Conservation (phyloP, 1,140 invertebrate species). For the Lepidurus packardi region DNA sequence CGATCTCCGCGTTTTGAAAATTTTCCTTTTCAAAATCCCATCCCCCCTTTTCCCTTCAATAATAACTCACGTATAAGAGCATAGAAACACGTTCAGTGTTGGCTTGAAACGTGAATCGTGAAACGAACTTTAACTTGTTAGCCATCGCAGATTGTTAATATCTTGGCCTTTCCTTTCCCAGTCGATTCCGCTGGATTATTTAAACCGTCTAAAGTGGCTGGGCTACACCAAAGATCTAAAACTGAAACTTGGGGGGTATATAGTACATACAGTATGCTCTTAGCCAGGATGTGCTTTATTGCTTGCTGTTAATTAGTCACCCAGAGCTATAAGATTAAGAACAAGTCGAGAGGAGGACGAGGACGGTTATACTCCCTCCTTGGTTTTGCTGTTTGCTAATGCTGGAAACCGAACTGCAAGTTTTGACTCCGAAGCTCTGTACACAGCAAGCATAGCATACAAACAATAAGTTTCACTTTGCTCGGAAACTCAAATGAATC, state of each 20-base stretch:
- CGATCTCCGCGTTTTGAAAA: background rate
- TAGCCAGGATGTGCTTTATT: slow-evolving; percentile 5
- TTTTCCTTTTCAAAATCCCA: background rate
- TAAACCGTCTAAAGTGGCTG: background rate
- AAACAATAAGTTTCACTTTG: background rate
- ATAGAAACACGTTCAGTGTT: background rate
- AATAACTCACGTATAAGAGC: background rate
- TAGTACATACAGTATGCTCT: background rate
- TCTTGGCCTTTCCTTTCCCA: background rate
- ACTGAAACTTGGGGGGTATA: background rate
- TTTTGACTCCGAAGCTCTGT: background rate
- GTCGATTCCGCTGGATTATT: background rate
- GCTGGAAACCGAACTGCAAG: background rate
- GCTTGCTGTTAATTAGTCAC: slow-evolving; percentile 15
- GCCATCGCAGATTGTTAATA: too few relatives aligned
- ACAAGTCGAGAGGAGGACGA: background rate
- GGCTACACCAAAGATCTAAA: background rate
- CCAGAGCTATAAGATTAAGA: background rate
- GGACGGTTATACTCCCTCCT: background rate
- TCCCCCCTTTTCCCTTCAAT: background rate
- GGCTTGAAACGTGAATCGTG: too few relatives aligned
- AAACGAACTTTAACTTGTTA: too few relatives aligned
- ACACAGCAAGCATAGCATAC: background rate
- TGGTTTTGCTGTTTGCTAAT: background rate
- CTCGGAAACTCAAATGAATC: background rate